phyloP scores from a whole-genome alignment of 35 echinoderm and acorn worm genomes.

The Ophiothrix spiculata region DNA sequence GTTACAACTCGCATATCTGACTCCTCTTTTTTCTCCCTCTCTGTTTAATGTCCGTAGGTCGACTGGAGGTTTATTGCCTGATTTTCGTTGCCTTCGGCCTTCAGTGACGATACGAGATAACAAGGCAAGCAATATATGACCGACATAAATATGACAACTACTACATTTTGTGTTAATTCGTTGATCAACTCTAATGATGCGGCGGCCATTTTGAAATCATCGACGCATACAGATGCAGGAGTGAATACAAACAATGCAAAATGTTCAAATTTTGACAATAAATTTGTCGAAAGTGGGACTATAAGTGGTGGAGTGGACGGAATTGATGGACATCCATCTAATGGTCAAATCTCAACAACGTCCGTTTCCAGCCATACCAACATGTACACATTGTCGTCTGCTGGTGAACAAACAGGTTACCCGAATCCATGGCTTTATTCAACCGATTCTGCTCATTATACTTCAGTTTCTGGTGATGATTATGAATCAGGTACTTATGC shows the following conservation, averaged over 20 bases:
- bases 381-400: slow-evolving; percentile 55
- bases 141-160: slow-evolving; percentile 89
- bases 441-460: slow-evolving; percentile 43
- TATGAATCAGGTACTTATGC: slow-evolving; percentile 51
- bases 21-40: slow-evolving; percentile 20
- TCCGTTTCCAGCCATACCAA: slow-evolving; percentile 27
- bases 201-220: slow-evolving; percentile 51
- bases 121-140: slow-evolving; percentile 73
- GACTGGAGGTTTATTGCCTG: slow-evolving; percentile 70
- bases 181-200: slow-evolving; percentile 74
- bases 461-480: slow-evolving; percentile 53
- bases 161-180: slow-evolving; percentile 84
- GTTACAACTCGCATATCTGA: slow-evolving; percentile 27
- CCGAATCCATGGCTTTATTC: slow-evolving; percentile 68
- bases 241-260: slow-evolving; percentile 50
- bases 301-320: slow-evolving; percentile 9
- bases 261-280: slow-evolving; percentile 34
- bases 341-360: slow-evolving; percentile 21
- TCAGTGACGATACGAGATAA: slow-evolving; percentile 23
- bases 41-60: slow-evolving; percentile 84
- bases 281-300: slow-evolving; percentile 53
- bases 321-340: slow-evolving; percentile 12
- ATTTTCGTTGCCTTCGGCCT: slow-evolving; percentile 39
- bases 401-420: slow-evolving; percentile 54
- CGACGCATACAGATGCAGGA: slow-evolving; percentile 35